Conservation (phyloP, 1,140 invertebrate genomes). For the Odontomachus brunneus region DNA sequence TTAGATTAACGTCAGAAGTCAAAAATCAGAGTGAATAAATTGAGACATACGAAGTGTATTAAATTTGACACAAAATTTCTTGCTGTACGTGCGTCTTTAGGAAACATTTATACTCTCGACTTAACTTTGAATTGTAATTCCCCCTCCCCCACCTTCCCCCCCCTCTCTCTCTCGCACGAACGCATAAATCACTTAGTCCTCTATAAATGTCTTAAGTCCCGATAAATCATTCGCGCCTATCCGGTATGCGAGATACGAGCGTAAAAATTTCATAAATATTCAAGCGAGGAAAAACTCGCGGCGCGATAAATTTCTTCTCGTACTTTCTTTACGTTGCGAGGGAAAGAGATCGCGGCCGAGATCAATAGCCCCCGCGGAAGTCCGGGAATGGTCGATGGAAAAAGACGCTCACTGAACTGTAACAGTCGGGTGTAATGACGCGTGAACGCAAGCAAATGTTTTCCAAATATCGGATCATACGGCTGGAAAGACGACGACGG, state of each 20-base stretch:
- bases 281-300: background rate
- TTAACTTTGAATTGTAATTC: background rate
- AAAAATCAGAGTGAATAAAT: too few species aligned
- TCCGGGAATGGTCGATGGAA: slow-evolving; percentile 13
- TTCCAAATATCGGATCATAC: slow-evolving; percentile 40
- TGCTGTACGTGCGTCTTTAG: background rate
- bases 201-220: background rate
- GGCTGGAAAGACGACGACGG: background rate
- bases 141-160: too few species aligned
- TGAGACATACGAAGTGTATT: too few species aligned
- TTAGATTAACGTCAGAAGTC: too few species aligned
- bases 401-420: slow-evolving; percentile 52
- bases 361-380: slow-evolving; percentile 37
- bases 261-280: slow-evolving; percentile 39
- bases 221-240: slow-evolving; percentile 20
- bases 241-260: background rate
- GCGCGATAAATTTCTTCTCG: slow-evolving; percentile 23
- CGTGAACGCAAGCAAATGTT: slow-evolving; percentile 43
- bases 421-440: slow-evolving; percentile 30
- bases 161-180: too few species aligned
- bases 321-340: too few species aligned
- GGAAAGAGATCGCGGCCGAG: background rate
- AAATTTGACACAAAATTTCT: too few species aligned
- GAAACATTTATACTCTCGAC: background rate
- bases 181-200: slow-evolving; percentile 14